phyloP scores from a whole-genome alignment of 92 coral and sea anemone species.

The Phymanthus crucifer region DNA sequence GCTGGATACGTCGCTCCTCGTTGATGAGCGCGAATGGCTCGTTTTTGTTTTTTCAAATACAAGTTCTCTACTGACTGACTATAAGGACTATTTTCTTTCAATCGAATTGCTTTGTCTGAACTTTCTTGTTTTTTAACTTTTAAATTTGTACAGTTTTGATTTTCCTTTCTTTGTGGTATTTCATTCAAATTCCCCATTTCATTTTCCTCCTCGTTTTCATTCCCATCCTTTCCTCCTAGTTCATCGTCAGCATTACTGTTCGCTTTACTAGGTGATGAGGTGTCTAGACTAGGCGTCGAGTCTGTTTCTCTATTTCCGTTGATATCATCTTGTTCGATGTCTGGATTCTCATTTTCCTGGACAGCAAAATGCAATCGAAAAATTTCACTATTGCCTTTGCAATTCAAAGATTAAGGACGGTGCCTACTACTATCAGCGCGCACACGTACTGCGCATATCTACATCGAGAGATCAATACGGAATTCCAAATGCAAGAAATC shows the following conservation, averaged over 20 bases:
- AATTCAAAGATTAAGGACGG: too few relatives aligned
- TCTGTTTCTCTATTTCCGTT: neutral
- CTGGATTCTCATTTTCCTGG: neutral
- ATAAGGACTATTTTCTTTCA: conserved; percentile 57
- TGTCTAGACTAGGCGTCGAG: neutral
- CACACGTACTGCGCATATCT: too few relatives aligned
- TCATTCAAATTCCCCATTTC: neutral
- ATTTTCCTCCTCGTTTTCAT: conserved; percentile 5
- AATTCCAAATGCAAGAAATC: too few relatives aligned
- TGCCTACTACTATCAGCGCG: too few relatives aligned
- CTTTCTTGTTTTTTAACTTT: conserved; percentile 16
- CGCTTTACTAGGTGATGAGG: neutral
- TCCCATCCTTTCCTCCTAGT: neutral
- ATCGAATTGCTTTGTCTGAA: conserved; percentile 37
- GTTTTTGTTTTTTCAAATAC: conserved; percentile 42
- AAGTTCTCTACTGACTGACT: conserved; percentile 71
- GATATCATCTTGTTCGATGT: neutral
- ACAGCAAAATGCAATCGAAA: neutral
- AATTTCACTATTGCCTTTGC: too few relatives aligned
- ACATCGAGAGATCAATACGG: too few relatives aligned
- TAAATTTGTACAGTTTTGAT: neutral
- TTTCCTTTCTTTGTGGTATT: conserved; percentile 2
- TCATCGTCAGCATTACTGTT: neutral
- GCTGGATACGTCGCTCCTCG: conserved; percentile 59
- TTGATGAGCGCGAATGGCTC: conserved; percentile 40